Percentiles rank a stretch among this genome's conserved stretches.
Evolutionary conservation across 2,888 invertebrate genomes (phyloP).

Genomic region (Xestia ashworthii): DNA sequence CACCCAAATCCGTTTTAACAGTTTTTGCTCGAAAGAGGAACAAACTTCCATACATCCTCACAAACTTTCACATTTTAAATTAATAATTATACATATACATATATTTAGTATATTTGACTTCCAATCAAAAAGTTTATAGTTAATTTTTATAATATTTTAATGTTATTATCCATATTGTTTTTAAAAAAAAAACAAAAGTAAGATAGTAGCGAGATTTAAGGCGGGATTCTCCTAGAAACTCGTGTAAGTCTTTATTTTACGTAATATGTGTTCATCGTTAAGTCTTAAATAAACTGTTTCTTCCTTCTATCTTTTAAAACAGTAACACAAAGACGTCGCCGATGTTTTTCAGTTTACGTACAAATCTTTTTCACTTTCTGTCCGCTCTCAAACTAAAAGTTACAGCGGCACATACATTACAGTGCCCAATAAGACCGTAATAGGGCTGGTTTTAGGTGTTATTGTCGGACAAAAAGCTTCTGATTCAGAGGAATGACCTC

Average conservation of each 20-base stretch:
- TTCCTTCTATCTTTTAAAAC: conserved; percentile 6
- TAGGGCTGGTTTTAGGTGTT: conserved; percentile 57
- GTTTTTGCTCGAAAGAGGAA: no score
- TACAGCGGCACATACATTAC: conserved; percentile 51
- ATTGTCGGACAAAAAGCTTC: conserved; percentile 68
- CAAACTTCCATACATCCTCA: no score
- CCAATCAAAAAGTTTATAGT: no score
- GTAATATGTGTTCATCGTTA: background rate
- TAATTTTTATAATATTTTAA: no score
- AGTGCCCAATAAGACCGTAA: conserved; percentile 53
- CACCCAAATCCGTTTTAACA: no score
- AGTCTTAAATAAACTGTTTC: background rate
- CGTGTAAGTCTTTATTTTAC: background rate
- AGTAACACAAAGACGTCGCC: background rate
- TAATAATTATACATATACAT: no score
- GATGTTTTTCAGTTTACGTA: conserved; percentile 20
- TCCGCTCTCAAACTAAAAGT: conserved; percentile 49
- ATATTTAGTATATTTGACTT: no score
- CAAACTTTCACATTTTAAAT: no score
- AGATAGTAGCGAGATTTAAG: no score
- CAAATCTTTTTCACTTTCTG: conserved; percentile 25
- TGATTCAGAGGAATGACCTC: conserved; percentile 77
- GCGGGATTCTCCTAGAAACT: background rate
- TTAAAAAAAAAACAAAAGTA: no score
- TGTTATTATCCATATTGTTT: no score